Evolutionary conservation across 2,113 vertebrate genomes (phyloP), one percentile per base, ranked within the genome.

Genomic region (Nannobrachium achirus): DNA sequence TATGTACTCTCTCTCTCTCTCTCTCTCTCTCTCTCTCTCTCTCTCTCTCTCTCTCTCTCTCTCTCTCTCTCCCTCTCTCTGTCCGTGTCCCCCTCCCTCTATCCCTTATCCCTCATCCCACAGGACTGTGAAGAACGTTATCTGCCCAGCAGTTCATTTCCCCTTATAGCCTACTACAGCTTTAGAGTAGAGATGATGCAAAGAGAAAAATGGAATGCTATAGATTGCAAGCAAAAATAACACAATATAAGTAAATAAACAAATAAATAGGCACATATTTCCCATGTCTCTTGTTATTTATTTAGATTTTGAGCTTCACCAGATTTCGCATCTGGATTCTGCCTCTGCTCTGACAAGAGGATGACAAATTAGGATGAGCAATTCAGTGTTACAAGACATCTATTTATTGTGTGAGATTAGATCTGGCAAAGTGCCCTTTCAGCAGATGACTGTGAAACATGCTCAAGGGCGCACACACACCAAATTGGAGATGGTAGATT

Each of bases 91-190:
- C 25, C 4, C 25, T 25, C 25, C 4, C 25, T 25, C 25, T 25
- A 2, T 6, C 14, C 4, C 20, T 49, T 45, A n/a, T 25, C 40
- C 13, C 44, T 46, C 0, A 33, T 45, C 63, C 56, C 77, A n/a
- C 52, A 14, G 65, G 63, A 2, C 14, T 0, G 13, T 42, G 73
- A 73, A 64, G 11, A 66, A 61, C 64, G 52, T 4, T 69, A 80
- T 75, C 80, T 83, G 85, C 73, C 71, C 75, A 71, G 44, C 86
- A 81, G 81, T 78, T 61, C 69, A 45, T 71, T 25, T 25, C 7
- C 14, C 39, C n/a, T 19, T 38, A 7, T 10, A 3, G 8, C 9
- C 40, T 41, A 6, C 40, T 44, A 44, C 7, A 44, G 42, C 42
- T 8, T 33, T 33, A 44, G 8, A 44, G n/a, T n/a, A n/a, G 42